Conservation (phyloP, 2,888 invertebrate genomes). For the Bibio marci region DNA sequence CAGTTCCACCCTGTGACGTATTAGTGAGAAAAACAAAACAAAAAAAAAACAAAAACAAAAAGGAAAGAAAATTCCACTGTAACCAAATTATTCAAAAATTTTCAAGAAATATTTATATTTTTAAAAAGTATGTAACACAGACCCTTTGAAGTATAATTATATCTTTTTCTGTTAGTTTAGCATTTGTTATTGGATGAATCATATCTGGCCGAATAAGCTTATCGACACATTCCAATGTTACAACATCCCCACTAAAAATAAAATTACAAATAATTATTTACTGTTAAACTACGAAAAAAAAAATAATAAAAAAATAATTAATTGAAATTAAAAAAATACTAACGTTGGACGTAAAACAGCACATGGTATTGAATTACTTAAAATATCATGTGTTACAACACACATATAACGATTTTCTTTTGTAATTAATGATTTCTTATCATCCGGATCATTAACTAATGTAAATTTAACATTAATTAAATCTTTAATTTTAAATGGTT, state of each 20-base stretch:
- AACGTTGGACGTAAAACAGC: constrained; percentile 81
- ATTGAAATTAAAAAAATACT: constrained; percentile 20
- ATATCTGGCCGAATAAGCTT: constrained; percentile 93
- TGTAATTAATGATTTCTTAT: constrained; percentile 69
- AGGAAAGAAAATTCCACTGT: constrained; percentile 3
- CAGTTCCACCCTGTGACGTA: constrained; percentile 71
- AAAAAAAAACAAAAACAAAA: constrained; percentile 1
- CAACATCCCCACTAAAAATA: constrained; percentile 65
- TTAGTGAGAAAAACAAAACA: constrained; percentile 6
- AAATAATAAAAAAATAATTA: constrained; percentile 1
- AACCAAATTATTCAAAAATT: not conserved
- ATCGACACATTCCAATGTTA: constrained; percentile 92
- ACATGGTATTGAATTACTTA: constrained; percentile 87
- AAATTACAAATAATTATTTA: not conserved
- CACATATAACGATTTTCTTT: constrained; percentile 93
- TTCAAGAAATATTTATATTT: not conserved
- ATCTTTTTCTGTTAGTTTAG: constrained; percentile 73
- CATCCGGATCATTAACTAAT: constrained; percentile 66
- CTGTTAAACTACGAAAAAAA: constrained; percentile 1
- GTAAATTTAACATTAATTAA: constrained; percentile 88
- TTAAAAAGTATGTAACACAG: constrained; percentile 15
- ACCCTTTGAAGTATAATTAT: constrained; percentile 82
- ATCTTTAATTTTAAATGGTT: constrained; percentile 78
- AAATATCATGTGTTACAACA: constrained; percentile 88
- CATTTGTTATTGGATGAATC: constrained; percentile 82